A percentile compares a stretch with the other conserved stretches of the same genome.
These are phyloP conservation scores for Tiaroga cobitis DNA, from an alignment of 2,797 vertebrate species.

Conservation along the genomic window DNA sequence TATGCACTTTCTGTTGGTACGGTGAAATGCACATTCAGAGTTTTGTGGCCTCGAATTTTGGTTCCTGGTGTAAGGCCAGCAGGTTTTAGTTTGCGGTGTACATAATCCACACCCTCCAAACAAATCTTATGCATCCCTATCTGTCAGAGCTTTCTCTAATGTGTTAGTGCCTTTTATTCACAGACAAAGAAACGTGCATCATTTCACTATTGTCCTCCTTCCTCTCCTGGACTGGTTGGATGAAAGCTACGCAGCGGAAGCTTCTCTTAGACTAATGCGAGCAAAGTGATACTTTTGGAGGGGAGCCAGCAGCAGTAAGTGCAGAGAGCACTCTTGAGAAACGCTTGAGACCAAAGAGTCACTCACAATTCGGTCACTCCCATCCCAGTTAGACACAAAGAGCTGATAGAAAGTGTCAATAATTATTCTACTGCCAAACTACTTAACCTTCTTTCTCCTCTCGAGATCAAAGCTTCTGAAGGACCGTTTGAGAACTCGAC, in stretches of 20 bases:
- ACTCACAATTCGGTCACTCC: conserved; percentile 22
- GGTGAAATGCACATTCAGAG: neutral
- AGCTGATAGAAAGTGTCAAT: conserved; percentile 32
- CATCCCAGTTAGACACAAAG: conserved; percentile 33
- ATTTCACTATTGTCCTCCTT: conserved; percentile 44
- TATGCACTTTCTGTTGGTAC: neutral
- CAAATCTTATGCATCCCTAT: neutral
- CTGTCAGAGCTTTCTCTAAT: neutral
- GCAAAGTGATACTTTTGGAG: conserved; percentile 42
- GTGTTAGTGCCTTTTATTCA: neutral
- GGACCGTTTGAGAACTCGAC: conserved; percentile 27
- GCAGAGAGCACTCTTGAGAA: conserved; percentile 36
- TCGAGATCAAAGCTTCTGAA: conserved; percentile 43
- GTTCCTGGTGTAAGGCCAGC: neutral
- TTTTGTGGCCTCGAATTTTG: neutral
- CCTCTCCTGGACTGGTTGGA: conserved; percentile 21
- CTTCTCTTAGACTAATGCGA: conserved; percentile 38
- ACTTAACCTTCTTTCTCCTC: conserved; percentile 47
- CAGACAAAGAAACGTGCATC: conserved; percentile 13
- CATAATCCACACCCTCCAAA: neutral
- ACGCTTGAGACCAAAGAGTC: conserved; percentile 31
- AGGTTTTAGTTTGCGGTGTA: neutral
- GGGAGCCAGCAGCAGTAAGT: conserved; percentile 44
- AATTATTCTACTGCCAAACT: conserved; percentile 39
- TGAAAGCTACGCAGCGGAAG: conserved; percentile 36